Evolutionary conservation across 2,113 vertebrate genomes (phyloP).

Genomic region (Hucho hucho): DNA sequence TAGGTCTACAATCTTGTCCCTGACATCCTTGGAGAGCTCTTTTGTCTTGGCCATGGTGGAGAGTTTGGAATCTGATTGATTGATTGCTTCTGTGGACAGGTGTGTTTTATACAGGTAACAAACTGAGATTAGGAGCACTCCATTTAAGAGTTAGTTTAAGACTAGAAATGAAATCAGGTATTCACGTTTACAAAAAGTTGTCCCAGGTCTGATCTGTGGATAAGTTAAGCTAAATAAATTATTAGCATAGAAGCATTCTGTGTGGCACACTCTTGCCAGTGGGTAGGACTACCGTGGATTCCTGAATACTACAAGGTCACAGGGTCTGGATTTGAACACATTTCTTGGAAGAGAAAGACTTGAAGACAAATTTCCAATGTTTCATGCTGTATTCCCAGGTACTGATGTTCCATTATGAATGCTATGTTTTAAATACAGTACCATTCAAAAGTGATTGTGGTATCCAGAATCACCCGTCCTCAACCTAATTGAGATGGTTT

Average conservation of each 20-base stretch:
- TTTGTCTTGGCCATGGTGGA: no score
- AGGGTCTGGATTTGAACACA: background rate
- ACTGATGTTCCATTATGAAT: conserved; percentile 50
- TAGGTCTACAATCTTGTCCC: no score
- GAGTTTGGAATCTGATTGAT: no score
- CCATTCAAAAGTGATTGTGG: no score
- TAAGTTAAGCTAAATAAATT: conserved; percentile 9
- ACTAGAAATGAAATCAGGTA: conserved; percentile 20
- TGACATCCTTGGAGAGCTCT: no score
- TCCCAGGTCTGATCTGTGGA: conserved; percentile 22
- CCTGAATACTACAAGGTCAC: conserved; percentile 16
- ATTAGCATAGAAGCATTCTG: conserved; percentile 20
- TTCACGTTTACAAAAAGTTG: conserved; percentile 26
- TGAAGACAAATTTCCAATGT: conserved; percentile 38
- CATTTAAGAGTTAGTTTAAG: no score
- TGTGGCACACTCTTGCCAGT: background rate
- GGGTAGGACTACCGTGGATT: background rate
- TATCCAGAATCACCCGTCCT: no score
- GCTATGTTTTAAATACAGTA: no score
- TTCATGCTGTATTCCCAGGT: conserved; percentile 29
- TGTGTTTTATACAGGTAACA: no score
- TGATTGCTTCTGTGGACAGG: no score
- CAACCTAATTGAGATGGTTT: no score
- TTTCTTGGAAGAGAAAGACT: conserved; percentile 17
- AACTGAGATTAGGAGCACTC: no score